Evolutionary conservation across 2,888 invertebrate genomes (phyloP), one percentile per base, ranked within the genome.

Genomic region (Deilephila porcellus): DNA sequence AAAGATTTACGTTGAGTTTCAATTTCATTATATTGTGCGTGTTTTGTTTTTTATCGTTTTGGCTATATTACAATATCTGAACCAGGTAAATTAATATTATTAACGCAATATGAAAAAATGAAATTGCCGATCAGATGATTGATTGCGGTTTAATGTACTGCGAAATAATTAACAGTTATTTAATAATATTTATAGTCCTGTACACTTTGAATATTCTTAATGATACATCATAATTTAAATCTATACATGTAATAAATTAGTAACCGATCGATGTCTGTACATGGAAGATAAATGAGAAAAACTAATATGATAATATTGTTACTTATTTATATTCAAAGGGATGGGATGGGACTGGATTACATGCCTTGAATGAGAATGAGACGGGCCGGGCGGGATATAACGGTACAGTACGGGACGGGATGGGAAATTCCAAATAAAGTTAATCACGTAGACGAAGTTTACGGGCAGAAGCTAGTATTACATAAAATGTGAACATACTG

Each of bases 51-150:
- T 20, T 64, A 45, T 45, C 20, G 64, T 29, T 52, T 45, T 45
- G 14, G 4, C 25, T 17, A 17, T 67, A 52, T 67, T 52, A 67
- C 17, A 52, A 25, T 67, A 52, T 25, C 45, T 25, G 45, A 67
- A 25, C 7, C 25, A 7, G 25, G 45, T 67, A 67, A 45, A 52
- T 11, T 45, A n/a, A 63, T 34, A 20, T 20, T 25, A 63, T 63
- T 34, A 64, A 20, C 45, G 20, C 52, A 67, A 25, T 67, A 52
- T 67, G 67, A 6, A 67, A 67, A 67, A 67, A 67, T 52, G 20
- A 52, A 67, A 67, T 67, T 29, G 67, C 45, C 17, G 45, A 52
- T 52, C 67, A 17, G 25, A 52, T 67, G 67, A 67, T 67, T 67
- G 67, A 67, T 67, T 67, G 67, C 67, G 17, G 45, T 52, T 52